These are phyloP conservation scores for Ailuropoda melanoleuca DNA, from an alignment of 2,113 vertebrate species.

Conservation along the genomic window DNA sequence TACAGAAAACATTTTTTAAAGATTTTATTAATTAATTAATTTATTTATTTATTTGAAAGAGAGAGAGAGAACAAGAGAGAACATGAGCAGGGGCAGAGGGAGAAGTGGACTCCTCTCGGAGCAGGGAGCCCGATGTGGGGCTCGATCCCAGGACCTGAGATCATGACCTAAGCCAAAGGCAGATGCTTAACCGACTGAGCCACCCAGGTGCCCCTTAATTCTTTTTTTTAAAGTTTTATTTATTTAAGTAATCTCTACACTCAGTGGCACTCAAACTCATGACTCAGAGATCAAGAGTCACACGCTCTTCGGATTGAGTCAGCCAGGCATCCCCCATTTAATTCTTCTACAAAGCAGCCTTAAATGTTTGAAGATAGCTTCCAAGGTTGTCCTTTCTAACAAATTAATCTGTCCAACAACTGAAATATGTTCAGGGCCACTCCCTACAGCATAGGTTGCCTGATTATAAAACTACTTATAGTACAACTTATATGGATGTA, in stretches of 20 bases:
- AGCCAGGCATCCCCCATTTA: background rate
- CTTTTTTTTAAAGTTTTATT: background rate
- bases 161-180: background rate
- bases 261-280: background rate
- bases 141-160: background rate
- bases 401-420: background rate
- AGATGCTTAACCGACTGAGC: background rate
- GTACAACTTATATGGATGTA: background rate
- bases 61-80: background rate
- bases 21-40: background rate
- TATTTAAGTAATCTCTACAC: background rate
- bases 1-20: background rate
- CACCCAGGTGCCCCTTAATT: background rate
- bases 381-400: background rate
- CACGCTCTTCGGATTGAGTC: background rate
- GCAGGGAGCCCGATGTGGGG: background rate
- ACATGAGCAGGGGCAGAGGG: background rate
- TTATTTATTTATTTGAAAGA: background rate
- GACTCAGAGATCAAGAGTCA: background rate
- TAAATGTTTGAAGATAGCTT: background rate
- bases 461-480: background rate
- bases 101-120: background rate
- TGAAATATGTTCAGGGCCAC: background rate
- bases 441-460: background rate
- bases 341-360: background rate